Conservation (phyloP, 1,140 invertebrate species). For the Conus betulinus region DNA sequence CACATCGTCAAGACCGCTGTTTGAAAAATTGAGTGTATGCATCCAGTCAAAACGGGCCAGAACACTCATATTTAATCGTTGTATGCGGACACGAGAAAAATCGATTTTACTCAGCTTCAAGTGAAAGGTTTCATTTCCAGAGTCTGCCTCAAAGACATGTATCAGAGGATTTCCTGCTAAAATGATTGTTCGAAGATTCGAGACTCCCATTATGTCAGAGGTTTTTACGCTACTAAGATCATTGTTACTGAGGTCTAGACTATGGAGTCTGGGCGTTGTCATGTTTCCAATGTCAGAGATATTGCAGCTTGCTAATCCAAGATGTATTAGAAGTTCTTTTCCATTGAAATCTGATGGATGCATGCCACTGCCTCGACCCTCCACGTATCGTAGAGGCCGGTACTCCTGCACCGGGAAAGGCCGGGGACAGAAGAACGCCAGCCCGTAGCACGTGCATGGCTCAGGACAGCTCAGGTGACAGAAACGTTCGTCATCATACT, state of each 20-base stretch:
- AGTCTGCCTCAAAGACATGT: conserved; percentile 4
- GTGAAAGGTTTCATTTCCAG: neutral
- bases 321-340: neutral
- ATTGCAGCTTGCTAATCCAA: neutral
- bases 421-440: neutral
- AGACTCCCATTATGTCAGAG: neutral
- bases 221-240: neutral
- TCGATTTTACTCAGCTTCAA: neutral
- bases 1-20: neutral
- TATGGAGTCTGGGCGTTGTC: neutral
- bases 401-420: neutral
- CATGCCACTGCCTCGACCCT: neutral
- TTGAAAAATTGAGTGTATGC: conserved; percentile 21
- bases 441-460: conserved; percentile 38
- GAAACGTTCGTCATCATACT: conserved; percentile 37
- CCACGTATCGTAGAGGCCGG: neutral
- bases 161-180: conserved; percentile 2
- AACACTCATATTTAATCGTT: neutral
- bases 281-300: neutral
- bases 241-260: conserved; percentile 37
- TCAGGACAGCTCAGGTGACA: conserved; percentile 43
- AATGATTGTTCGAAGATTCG: conserved; percentile 13
- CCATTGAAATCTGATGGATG: neutral
- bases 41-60: conserved; percentile 9
- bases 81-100: neutral